Evolutionary conservation across 2,888 invertebrate species (phyloP), one percentile per base, ranked within the genome.

Genomic region (Melipona beecheii): DNA sequence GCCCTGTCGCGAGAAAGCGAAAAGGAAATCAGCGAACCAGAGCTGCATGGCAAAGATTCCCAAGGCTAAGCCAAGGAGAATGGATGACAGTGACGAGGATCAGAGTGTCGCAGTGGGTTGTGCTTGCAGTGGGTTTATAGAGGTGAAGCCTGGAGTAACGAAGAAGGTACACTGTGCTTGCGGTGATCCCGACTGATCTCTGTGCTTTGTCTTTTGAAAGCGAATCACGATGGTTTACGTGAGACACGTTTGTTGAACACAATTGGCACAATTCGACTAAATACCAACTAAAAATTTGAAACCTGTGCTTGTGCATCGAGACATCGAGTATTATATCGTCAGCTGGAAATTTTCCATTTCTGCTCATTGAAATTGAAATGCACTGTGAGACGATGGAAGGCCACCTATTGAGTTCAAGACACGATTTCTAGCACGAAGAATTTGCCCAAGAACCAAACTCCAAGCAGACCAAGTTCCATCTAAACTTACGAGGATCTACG

Each of bases 11-110:
- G 4, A 77, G 36, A 27, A 5, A 6, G 6, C 2, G 13, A 78
- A 82, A 3, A 89, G 86, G 50, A 91, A 80, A 15, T 87, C 80
- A 17, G 21, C 9, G 52, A 91, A 92, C 56, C 89, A 90, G 54
- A 65, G 84, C 11, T 88, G 88, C 24, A 86, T 89, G 75, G 92
- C 86, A 0, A 90, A 87, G 74, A 90, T 91, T 58, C 76, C 91
- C 0, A 73, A 86, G 43, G n/a, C 19, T 2, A 84, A 80, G 24
- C 0, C 73, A 17, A 75, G n/a, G 17, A 68, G 2, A 31, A 60
- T 60, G 15, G 17, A 50, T 0, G 13, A 64, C 11, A 83, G 24
- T 4, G 27, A 56, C 5, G 36, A 43, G 13, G 50, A 58, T 3
- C 24, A 69, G 2, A 49, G 58, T 4, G 36, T 49, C 5, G 11